Evolutionary conservation across 2,113 vertebrate genomes (phyloP).

Genomic region (Mola mola): DNA sequence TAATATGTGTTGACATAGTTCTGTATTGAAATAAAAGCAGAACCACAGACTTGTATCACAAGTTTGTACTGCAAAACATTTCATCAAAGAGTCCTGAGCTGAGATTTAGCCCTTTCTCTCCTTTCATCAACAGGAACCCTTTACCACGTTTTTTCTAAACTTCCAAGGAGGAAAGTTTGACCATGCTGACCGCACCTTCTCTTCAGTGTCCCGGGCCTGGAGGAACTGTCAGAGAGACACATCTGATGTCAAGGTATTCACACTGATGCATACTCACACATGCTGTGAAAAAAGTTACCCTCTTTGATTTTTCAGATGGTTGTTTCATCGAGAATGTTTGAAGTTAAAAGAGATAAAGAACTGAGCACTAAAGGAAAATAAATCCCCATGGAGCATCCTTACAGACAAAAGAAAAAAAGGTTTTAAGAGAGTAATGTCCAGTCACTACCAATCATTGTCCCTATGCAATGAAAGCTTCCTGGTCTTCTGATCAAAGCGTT

Average conservation of each 20-base stretch:
- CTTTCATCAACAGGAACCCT: slow-evolving; percentile 88
- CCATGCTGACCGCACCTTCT: slow-evolving; percentile 97
- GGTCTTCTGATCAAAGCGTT: slow-evolving; percentile 81
- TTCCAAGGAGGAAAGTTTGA: slow-evolving; percentile 99
- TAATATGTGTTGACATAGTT: slow-evolving; percentile 21
- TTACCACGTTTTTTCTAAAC: slow-evolving; percentile 97
- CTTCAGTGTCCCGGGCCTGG: slow-evolving; percentile 95
- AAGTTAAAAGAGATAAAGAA: slow-evolving; percentile 34
- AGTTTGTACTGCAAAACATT: slow-evolving; percentile 20
- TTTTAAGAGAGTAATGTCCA: slow-evolving; percentile 72
- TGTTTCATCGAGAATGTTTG: slow-evolving; percentile 14
- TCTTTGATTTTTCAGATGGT: slow-evolving; percentile 1
- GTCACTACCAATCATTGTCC: slow-evolving; percentile 81
- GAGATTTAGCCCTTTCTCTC: neutral
- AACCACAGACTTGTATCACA: neutral
- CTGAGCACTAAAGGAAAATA: slow-evolving; percentile 29
- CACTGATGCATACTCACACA: slow-evolving; percentile 3
- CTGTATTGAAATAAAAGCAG: neutral
- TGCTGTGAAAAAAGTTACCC: slow-evolving; percentile 2
- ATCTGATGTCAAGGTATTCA: slow-evolving; percentile 95
- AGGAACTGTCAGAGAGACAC: slow-evolving; percentile 98
- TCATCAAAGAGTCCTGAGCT: neutral
- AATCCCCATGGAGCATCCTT: slow-evolving; percentile 43
- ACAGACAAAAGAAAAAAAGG: slow-evolving; percentile 50
- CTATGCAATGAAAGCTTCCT: slow-evolving; percentile 74